phyloP scores from a whole-genome alignment of 2,797 vertebrate species.

The Spinus olivaceus region DNA sequence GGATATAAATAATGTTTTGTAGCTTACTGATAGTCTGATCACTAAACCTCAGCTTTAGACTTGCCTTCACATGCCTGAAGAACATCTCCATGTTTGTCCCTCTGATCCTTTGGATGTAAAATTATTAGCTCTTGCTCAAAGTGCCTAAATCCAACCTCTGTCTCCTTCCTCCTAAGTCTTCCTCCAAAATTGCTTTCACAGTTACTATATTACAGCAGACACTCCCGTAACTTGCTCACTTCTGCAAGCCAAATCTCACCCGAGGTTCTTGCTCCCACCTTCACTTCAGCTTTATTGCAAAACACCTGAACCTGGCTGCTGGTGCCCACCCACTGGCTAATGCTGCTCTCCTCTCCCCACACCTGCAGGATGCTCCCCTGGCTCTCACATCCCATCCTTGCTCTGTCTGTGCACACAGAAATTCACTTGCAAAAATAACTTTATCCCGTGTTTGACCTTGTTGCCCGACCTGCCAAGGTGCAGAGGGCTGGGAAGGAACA shows the following conservation, averaged over 20 bases:
- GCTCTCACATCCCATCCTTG: not conserved
- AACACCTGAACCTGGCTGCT: not conserved
- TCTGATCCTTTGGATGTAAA: not conserved
- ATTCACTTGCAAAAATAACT: not conserved
- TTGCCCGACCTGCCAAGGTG: not conserved
- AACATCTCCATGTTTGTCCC: not conserved
- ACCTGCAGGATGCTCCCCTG: not conserved
- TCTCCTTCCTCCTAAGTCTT: not conserved
- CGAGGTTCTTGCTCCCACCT: accelerated
- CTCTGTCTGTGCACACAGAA: not conserved
- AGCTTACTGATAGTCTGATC: not conserved
- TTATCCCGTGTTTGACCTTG: not conserved
- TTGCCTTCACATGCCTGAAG: not conserved
- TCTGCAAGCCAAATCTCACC: not conserved
- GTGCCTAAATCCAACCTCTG: not conserved
- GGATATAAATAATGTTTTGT: not conserved
- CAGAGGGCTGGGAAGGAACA: not conserved
- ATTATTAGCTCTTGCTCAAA: not conserved
- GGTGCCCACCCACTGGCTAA: accelerated
- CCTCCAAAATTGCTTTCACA: not conserved
- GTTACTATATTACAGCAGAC: not conserved
- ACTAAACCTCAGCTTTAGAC: not conserved
- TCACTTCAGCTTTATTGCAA: not conserved
- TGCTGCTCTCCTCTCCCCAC: not conserved
- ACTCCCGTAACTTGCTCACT: not conserved